phyloP scores from a whole-genome alignment of 2,113 vertebrate genomes.

The Lasiurus cinereus region DNA sequence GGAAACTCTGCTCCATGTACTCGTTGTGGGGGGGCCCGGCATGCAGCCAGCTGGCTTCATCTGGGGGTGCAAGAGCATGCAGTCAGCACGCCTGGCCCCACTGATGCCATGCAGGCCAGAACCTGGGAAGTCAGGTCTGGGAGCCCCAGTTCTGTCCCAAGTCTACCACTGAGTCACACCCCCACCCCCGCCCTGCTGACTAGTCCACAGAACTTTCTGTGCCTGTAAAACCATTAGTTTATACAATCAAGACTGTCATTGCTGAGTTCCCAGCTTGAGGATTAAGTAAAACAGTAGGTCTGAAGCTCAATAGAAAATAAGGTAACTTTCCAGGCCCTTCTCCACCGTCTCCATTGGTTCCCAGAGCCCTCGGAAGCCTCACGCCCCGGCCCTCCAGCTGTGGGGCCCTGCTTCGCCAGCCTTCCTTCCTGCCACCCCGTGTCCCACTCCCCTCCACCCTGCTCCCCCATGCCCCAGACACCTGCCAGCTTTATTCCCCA shows the following conservation, averaged over 20 bases:
- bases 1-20: slow-evolving; percentile 97
- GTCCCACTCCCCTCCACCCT: background rate
- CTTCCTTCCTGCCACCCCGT: background rate
- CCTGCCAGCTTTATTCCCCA: background rate
- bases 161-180: background rate
- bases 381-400: background rate
- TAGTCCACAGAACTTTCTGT: background rate
- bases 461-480: background rate
- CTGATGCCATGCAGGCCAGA: background rate
- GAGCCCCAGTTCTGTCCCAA: background rate
- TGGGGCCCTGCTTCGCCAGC: background rate
- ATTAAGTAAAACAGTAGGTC: background rate
- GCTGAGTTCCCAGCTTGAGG: background rate
- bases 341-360: background rate
- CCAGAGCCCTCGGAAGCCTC: background rate
- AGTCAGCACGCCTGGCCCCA: background rate
- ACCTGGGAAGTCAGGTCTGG: background rate
- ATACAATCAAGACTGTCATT: background rate
- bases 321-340: background rate
- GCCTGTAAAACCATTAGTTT: background rate
- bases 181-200: background rate
- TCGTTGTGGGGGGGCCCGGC: slow-evolving; percentile 93
- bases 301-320: background rate
- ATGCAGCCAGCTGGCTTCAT: slow-evolving; percentile 94
- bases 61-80: slow-evolving; percentile 82